Conservation (phyloP, 2,797 vertebrate genomes). For the Xenops minutus region DNA sequence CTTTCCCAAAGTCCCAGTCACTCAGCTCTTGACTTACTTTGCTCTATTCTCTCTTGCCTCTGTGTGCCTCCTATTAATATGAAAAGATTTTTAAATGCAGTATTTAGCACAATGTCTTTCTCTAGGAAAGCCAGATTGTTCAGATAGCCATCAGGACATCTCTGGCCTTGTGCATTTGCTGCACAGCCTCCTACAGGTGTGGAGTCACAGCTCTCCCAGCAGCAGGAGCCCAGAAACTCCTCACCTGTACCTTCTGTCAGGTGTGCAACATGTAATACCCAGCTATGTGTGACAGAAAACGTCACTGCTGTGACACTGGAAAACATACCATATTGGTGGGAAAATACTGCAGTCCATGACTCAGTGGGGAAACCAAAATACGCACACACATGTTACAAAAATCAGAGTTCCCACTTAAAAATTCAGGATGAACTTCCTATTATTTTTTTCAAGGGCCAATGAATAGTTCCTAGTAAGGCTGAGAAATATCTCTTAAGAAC, state of each 20-base stretch:
- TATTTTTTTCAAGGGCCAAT: neutral
- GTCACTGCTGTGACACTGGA: neutral
- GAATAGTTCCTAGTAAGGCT: neutral
- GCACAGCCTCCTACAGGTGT: neutral
- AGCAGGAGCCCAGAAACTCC: neutral
- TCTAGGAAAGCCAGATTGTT: neutral
- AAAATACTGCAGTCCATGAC: neutral
- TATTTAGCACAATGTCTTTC: neutral
- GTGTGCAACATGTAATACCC: neutral
- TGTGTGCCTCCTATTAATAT: neutral
- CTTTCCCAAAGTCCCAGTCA: neutral
- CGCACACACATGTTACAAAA: neutral
- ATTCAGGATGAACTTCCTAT: neutral
- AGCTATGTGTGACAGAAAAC: neutral
- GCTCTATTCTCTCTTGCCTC: neutral
- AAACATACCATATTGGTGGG: neutral
- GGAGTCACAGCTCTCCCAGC: neutral
- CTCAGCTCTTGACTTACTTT: neutral
- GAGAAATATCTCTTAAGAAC: neutral
- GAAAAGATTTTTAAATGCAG: neutral
- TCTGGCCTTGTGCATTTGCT: neutral
- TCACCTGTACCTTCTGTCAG: neutral
- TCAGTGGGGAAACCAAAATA: neutral
- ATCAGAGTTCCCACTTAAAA: neutral
- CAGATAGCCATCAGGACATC: neutral